These are phyloP conservation scores for Standfussiana lucernea DNA, from an alignment of 2,888 invertebrate genomes.

Conservation along the genomic window DNA sequence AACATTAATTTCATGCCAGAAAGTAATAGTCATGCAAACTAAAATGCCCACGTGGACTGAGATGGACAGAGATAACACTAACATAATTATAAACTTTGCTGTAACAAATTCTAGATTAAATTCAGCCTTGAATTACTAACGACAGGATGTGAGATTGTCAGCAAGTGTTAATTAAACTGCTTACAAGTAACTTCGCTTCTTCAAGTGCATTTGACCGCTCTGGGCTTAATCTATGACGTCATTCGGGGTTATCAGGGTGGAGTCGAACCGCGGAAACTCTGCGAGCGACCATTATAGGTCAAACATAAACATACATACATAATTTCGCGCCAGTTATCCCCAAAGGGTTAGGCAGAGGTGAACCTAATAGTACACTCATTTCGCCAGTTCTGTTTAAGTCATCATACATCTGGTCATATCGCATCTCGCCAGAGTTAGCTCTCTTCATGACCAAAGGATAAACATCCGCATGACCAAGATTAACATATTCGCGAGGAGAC, in stretches of 20 bases:
- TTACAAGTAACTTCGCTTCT: conserved; percentile 28
- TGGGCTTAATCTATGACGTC: conserved; percentile 76
- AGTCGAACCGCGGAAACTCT: conserved; percentile 75
- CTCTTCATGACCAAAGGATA: neutral
- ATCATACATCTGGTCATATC: neutral
- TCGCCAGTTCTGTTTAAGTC: neutral
- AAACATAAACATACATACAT: conserved; percentile 24
- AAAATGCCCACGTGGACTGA: neutral
- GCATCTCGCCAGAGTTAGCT: neutral
- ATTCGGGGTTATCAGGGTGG: conserved; percentile 78
- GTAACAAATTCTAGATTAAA: conserved; percentile 39
- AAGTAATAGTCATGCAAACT: neutral
- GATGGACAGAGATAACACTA: neutral
- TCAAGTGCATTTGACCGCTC: conserved; percentile 69
- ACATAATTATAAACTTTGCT: neutral
- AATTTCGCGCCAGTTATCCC: neutral
- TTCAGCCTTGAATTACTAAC: conserved; percentile 43
- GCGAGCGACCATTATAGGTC: conserved; percentile 71
- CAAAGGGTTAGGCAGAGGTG: neutral
- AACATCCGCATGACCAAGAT: neutral
- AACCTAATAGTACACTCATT: neutral
- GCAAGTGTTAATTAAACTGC: conserved; percentile 47
- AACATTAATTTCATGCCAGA: neutral
- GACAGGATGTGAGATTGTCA: conserved; percentile 51
- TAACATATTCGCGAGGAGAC: neutral